phyloP scores from a whole-genome alignment of 2,888 invertebrate species.

The Habrosyne pyritoides region DNA sequence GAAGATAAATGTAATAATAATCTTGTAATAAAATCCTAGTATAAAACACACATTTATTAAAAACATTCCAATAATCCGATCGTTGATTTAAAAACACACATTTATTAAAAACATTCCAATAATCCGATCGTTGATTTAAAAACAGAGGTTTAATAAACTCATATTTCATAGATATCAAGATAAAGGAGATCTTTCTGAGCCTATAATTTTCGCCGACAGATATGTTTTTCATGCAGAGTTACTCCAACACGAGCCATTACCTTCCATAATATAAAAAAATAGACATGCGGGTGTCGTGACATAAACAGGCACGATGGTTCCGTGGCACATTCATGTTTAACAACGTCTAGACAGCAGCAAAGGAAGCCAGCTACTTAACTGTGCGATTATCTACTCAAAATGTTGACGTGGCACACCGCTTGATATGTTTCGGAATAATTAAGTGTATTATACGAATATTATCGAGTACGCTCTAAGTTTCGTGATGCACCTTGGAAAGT shows the following conservation, averaged over 20 bases:
- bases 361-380: no score
- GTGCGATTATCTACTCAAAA: no score
- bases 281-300: not conserved
- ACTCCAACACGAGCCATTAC: slow-evolving; percentile 11
- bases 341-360: no score
- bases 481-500: no score
- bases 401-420: no score
- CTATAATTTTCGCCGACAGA: slow-evolving; percentile 11
- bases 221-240: slow-evolving; percentile 10
- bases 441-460: no score
- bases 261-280: slow-evolving; percentile 5
- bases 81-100: not conserved
- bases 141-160: not conserved
- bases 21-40: no score
- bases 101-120: no score
- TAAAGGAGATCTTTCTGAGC: slow-evolving; percentile 7
- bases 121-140: not conserved
- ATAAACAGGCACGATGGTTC: not conserved
- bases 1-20: no score
- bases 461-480: no score
- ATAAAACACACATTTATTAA: no score
- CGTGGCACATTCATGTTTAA: not conserved
- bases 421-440: no score
- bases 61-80: not conserved
- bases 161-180: slow-evolving; percentile 4